These are phyloP conservation scores for Sander lucioperca DNA, from an alignment of 2,113 vertebrate genomes.

Conservation along the genomic window DNA sequence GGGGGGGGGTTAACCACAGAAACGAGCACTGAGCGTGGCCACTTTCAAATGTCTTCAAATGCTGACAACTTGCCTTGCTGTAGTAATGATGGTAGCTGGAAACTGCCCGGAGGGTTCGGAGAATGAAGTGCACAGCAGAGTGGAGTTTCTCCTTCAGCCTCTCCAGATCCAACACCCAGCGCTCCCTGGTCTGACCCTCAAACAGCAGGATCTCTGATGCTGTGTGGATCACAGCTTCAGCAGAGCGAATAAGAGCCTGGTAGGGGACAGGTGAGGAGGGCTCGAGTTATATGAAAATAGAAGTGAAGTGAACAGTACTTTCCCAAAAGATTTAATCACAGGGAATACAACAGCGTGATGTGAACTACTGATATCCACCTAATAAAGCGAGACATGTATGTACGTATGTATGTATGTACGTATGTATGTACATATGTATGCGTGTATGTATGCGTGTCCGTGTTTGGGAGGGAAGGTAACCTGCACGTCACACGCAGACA, in stretches of 20 bases:
- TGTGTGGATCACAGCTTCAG: conserved; percentile 74
- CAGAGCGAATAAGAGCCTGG: conserved; percentile 74
- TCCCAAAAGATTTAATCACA: background rate
- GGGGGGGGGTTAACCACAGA: no score
- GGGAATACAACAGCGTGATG: background rate
- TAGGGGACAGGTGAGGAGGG: background rate
- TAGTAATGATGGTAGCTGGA: conserved; percentile 75
- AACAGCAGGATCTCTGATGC: conserved; percentile 37
- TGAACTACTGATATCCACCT: background rate
- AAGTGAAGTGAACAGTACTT: background rate
- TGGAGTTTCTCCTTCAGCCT: conserved; percentile 70
- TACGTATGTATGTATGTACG: accelerated
- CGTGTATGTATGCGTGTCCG: accelerated
- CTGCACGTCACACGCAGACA: no score
- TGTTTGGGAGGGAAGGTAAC: no score
- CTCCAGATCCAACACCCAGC: conserved; percentile 72
- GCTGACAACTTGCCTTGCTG: conserved; percentile 65
- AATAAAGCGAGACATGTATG: no score
- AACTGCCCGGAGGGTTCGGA: conserved; percentile 72
- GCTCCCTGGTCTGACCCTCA: conserved; percentile 36
- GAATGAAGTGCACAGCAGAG: conserved; percentile 54
- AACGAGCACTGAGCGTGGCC: no score
- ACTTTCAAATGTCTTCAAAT: background rate
- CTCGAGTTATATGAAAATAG: no score
- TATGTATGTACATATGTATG: no score